phyloP scores from a whole-genome alignment of 1,140 invertebrate species.

The Armadillidium nasatum region DNA sequence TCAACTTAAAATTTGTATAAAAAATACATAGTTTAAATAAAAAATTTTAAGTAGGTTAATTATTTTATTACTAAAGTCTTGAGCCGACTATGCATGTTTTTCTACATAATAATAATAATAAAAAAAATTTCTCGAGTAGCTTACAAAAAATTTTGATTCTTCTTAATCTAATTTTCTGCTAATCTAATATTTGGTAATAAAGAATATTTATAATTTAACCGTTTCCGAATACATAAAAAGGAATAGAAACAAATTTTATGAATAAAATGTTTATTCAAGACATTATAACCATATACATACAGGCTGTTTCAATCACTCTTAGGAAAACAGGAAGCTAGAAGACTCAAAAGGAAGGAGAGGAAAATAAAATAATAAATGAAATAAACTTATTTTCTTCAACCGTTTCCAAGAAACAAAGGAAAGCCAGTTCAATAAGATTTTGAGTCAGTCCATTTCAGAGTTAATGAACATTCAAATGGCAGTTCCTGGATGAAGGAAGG shows the following conservation, averaged over 20 bases:
- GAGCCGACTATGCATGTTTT: too few relatives aligned
- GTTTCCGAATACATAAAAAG: not conserved
- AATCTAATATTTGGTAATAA: too few relatives aligned
- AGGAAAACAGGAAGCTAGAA: constrained; percentile 3
- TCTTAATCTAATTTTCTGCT: too few relatives aligned
- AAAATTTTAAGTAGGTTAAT: too few relatives aligned
- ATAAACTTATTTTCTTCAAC: not conserved
- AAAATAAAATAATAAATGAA: not conserved
- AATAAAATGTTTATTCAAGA: constrained; percentile 14
- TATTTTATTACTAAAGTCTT: too few relatives aligned
- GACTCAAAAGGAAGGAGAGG: not conserved
- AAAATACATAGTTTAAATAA: too few relatives aligned
- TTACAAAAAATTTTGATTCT: too few relatives aligned
- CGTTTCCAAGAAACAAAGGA: not conserved
- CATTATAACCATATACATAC: not conserved
- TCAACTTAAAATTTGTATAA: too few relatives aligned
- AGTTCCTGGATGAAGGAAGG: not conserved
- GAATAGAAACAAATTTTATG: not conserved
- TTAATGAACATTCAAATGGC: not conserved
- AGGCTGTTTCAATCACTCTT: constrained; percentile 6
- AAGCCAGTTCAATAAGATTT: not conserved
- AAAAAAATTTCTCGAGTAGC: too few relatives aligned
- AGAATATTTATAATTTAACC: too few relatives aligned
- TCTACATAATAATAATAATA: too few relatives aligned
- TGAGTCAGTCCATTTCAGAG: not conserved